Percentiles rank a stretch among this genome's conserved stretches.
Conservation (phyloP, 2,797 vertebrate species). For the Chelonia mydas region DNA sequence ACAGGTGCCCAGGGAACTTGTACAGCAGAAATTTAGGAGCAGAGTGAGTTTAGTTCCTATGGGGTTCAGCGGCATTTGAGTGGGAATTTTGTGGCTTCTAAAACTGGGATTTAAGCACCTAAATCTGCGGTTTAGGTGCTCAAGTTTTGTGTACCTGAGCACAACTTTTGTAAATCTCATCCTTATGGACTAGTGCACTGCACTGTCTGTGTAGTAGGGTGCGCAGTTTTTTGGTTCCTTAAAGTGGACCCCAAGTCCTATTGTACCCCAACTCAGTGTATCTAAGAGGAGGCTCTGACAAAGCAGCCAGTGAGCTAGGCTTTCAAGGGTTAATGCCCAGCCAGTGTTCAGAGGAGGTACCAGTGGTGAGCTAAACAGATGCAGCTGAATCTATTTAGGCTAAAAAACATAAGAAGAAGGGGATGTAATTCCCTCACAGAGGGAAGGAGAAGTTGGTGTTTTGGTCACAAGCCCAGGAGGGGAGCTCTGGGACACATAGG, state of each 20-base stretch:
- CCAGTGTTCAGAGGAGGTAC: conserved; percentile 33
- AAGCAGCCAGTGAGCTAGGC: background rate
- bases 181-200: conserved; percentile 27
- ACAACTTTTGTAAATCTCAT: conserved; percentile 25
- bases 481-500: background rate
- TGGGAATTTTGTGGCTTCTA: too few relatives aligned
- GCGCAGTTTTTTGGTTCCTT: background rate
- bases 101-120: too few relatives aligned
- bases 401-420: conserved; percentile 48
- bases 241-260: rapidly evolving
- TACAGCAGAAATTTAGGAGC: too few relatives aligned
- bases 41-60: too few relatives aligned
- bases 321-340: background rate
- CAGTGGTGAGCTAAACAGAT: conserved; percentile 29
- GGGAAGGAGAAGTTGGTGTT: background rate
- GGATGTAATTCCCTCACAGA: conserved; percentile 39
- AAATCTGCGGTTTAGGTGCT: too few relatives aligned
- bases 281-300: background rate
- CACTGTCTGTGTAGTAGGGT: background rate
- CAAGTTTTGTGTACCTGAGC: too few relatives aligned
- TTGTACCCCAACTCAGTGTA: background rate
- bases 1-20: too few relatives aligned
- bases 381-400: background rate
- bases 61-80: too few relatives aligned
- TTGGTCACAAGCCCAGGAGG: background rate